These are phyloP conservation scores for Gari tellinella DNA, from an alignment of 2,888 invertebrate genomes.

Conservation along the genomic window DNA sequence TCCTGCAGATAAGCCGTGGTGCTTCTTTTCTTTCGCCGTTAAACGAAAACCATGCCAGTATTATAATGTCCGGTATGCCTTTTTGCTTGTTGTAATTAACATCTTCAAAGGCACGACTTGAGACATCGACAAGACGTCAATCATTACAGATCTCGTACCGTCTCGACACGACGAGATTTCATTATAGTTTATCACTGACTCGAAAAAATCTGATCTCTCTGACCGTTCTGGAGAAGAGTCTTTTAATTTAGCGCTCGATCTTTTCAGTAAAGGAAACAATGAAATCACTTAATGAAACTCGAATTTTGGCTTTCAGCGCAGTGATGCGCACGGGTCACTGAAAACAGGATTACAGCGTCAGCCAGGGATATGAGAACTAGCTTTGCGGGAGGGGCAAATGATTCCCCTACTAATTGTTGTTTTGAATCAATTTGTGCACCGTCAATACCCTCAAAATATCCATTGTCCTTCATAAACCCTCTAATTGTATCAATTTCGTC, in stretches of 20 bases:
- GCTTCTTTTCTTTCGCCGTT: too few species aligned
- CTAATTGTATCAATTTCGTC: constrained; percentile 40
- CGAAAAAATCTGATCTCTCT: too few species aligned
- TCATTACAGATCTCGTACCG: constrained; percentile 55
- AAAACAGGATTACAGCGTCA: constrained; percentile 45
- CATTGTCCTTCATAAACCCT: constrained; percentile 29
- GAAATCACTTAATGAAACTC: constrained; percentile 46
- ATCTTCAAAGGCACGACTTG: constrained; percentile 47
- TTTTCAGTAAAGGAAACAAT: constrained; percentile 44
- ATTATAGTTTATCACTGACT: constrained; percentile 23
- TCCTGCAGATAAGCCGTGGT: too few species aligned
- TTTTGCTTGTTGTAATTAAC: constrained; percentile 55
- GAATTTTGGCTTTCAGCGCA: constrained; percentile 58
- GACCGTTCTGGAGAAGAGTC: not conserved
- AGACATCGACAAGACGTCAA: constrained; percentile 51
- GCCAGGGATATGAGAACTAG: constrained; percentile 11
- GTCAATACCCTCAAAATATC: constrained; percentile 23
- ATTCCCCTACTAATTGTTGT: constrained; percentile 43
- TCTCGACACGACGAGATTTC: constrained; percentile 57
- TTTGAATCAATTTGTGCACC: constrained; percentile 45
- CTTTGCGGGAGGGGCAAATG: not conserved
- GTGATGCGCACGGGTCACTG: constrained; percentile 48
- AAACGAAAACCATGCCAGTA: too few species aligned
- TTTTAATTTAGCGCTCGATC: constrained; percentile 42
- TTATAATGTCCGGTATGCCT: not conserved